phyloP scores from a whole-genome alignment of 2,113 vertebrate species.

The Haemorhous mexicanus region DNA sequence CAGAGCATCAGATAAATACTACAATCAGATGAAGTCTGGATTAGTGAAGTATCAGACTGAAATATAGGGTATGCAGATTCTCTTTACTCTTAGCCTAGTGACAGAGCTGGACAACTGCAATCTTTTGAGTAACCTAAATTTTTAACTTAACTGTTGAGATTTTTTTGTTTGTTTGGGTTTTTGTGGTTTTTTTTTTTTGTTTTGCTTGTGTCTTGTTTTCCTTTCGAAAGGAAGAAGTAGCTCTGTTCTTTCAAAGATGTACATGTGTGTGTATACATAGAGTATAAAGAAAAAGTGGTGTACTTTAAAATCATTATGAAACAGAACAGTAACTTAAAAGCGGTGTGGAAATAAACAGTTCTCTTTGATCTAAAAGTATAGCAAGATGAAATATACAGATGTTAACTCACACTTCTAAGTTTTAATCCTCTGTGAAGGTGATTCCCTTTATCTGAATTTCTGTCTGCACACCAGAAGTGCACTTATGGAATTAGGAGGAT shows the following conservation, averaged over 20 bases:
- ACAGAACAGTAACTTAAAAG: background rate
- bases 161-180: background rate
- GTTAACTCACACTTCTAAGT: background rate
- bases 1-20: accelerated
- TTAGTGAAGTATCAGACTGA: background rate
- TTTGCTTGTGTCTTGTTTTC: background rate
- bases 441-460: background rate
- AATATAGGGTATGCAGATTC: background rate
- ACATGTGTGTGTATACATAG: background rate
- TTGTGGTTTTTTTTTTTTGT: background rate
- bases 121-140: background rate
- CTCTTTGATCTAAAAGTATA: background rate
- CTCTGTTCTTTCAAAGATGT: background rate
- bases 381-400: background rate
- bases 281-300: background rate
- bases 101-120: background rate
- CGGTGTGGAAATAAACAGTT: background rate
- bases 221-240: background rate
- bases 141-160: background rate
- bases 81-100: background rate
- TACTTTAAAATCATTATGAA: background rate
- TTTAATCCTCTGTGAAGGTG: background rate
- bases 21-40: background rate
- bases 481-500: background rate
- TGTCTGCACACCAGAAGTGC: background rate